Conservation (phyloP, 1,140 invertebrate genomes). For the Diuraphis noxia region DNA sequence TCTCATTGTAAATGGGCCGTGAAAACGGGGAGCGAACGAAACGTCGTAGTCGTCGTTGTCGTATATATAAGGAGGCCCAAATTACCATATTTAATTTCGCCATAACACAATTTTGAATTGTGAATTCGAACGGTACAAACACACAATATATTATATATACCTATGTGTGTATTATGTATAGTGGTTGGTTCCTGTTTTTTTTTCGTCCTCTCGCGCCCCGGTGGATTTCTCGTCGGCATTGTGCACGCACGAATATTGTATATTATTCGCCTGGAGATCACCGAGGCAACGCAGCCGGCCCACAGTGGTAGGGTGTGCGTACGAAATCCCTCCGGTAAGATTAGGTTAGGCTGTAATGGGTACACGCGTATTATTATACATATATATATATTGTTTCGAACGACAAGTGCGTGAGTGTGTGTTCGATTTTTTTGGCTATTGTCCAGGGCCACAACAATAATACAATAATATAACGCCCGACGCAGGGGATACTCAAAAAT, state of each 20-base stretch:
- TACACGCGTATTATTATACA: not conserved
- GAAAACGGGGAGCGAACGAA: conserved; percentile 35
- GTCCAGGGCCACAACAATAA: not conserved
- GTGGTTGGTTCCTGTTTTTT: not conserved
- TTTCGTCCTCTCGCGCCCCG: conserved; percentile 3
- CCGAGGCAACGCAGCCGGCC: not conserved
- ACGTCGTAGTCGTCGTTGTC: not conserved
- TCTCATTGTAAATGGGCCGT: conserved; percentile 39
- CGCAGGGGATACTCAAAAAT: not conserved
- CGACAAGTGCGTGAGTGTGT: conserved; percentile 5
- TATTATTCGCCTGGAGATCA: not conserved
- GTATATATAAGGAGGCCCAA: not conserved
- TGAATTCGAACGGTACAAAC: not conserved
- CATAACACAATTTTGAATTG: conserved; percentile 7
- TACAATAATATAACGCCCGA: not conserved
- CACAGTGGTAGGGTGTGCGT: not conserved
- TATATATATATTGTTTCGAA: conserved; percentile 18
- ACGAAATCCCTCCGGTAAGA: not conserved
- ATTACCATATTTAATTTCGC: conserved; percentile 43
- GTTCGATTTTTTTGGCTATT: conserved; percentile 13
- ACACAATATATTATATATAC: not conserved
- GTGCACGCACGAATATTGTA: not conserved
- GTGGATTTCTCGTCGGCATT: not conserved
- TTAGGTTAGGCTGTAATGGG: not conserved
- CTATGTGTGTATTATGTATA: not conserved